A percentile compares a stretch with the other conserved stretches of the same genome.
Evolutionary conservation across 2,888 invertebrate species (phyloP).

Genomic region (Taphrorychus bicolor): DNA sequence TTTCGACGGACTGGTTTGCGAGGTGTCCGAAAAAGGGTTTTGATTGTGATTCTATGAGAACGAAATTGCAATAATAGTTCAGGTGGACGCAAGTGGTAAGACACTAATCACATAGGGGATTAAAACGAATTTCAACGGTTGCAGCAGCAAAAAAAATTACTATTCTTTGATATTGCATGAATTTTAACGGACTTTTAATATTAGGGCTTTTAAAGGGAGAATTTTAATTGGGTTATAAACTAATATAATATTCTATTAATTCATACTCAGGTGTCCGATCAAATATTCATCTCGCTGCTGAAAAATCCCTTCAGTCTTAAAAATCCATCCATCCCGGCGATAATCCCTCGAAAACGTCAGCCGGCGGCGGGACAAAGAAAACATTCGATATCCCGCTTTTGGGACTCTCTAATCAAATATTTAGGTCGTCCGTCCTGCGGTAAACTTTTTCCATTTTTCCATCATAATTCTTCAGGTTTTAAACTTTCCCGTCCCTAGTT

Average conservation of each 20-base stretch:
- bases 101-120: too few species aligned
- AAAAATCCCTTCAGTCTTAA: constrained; percentile 13
- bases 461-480: constrained; percentile 22
- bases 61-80: neutral
- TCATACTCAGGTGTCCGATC: neutral
- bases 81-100: neutral
- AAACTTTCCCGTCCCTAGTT: constrained; percentile 3
- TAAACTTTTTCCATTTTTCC: constrained; percentile 26
- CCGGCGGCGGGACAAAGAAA: constrained; percentile 17
- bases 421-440: constrained; percentile 18
- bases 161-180: too few species aligned
- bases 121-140: neutral
- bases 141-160: neutral
- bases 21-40: neutral
- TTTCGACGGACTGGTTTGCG: neutral
- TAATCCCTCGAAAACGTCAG: constrained; percentile 17
- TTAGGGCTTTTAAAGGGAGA: too few species aligned
- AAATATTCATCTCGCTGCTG: constrained; percentile 11
- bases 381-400: constrained; percentile 24
- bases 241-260: too few species aligned
- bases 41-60: neutral
- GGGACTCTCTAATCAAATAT: constrained; percentile 31
- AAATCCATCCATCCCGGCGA: constrained; percentile 19
- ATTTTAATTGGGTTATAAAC: too few species aligned
- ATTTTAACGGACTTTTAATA: too few species aligned